Conservation (phyloP, 1,140 invertebrate genomes). For the Saccostrea cuccullata region DNA sequence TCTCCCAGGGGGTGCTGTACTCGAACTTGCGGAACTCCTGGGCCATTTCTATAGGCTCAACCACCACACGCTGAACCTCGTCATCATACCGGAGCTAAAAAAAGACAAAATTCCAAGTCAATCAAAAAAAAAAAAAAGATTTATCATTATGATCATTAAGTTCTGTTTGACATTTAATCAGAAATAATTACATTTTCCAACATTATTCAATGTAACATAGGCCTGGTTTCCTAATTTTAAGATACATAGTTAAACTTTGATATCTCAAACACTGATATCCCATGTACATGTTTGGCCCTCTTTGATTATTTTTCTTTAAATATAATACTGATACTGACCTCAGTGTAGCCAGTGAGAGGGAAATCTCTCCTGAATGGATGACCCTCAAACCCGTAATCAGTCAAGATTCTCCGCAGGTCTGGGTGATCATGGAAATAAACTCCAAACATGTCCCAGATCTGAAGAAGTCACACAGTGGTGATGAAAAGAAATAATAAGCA, state of each 20-base stretch:
- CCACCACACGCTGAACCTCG: slow-evolving; percentile 95
- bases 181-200: no score
- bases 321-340: slow-evolving; percentile 82
- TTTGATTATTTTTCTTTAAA: background rate
- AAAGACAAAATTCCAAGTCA: slow-evolving; percentile 34
- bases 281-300: no score
- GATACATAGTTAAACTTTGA: no score
- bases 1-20: slow-evolving; percentile 97
- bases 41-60: slow-evolving; percentile 96
- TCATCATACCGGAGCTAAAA: slow-evolving; percentile 95
- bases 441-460: slow-evolving; percentile 98
- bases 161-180: no score
- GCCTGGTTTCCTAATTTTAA: no score
- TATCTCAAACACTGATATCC: no score
- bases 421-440: slow-evolving; percentile 99
- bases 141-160: no score
- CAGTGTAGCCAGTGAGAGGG: slow-evolving; percentile 96
- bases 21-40: slow-evolving; percentile 99
- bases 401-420: slow-evolving; percentile 97
- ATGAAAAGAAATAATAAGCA: background rate
- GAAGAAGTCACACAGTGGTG: slow-evolving; percentile 47
- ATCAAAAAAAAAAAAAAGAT: no score
- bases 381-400: slow-evolving; percentile 99
- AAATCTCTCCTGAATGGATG: slow-evolving; percentile 99
- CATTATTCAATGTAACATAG: no score